A percentile compares a stretch with the other conserved stretches of the same genome.
These are phyloP conservation scores for Glaucomys volans DNA, from an alignment of 2,113 vertebrate species.

Conservation along the genomic window DNA sequence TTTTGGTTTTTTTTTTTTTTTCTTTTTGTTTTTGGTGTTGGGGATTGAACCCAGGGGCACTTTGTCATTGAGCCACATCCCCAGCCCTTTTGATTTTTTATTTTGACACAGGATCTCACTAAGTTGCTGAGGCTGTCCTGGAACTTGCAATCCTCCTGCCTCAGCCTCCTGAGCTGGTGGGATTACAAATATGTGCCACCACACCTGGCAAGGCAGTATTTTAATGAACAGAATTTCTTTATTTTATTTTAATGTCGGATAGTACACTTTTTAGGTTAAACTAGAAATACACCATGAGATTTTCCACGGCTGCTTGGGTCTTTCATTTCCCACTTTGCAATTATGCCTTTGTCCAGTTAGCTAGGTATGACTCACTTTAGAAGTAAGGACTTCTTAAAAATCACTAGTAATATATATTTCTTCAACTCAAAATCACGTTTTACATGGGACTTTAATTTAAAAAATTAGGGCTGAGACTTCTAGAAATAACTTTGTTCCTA, in stretches of 20 bases:
- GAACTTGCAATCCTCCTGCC: neutral
- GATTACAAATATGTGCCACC: neutral
- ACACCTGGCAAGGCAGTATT: neutral
- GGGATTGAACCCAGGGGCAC: too few species aligned
- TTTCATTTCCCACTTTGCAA: neutral
- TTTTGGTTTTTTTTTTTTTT: too few species aligned
- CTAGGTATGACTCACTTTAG: neutral
- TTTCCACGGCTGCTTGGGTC: neutral
- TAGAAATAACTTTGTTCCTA: conserved; percentile 6
- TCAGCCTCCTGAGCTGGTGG: neutral
- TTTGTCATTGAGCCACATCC: too few species aligned
- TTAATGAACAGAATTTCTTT: neutral
- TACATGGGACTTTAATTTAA: neutral
- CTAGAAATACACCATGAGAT: neutral
- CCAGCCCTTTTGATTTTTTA: too few species aligned
- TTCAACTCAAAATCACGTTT: neutral
- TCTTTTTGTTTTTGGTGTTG: too few species aligned
- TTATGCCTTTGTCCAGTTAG: neutral
- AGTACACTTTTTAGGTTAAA: neutral
- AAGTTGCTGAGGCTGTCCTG: neutral
- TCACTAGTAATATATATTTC: neutral
- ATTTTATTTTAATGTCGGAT: neutral
- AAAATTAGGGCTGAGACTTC: neutral
- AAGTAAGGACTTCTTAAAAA: neutral
- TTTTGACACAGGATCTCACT: neutral